Evolutionary conservation across 2,113 vertebrate genomes (phyloP).

Genomic region (Otis tarda): DNA sequence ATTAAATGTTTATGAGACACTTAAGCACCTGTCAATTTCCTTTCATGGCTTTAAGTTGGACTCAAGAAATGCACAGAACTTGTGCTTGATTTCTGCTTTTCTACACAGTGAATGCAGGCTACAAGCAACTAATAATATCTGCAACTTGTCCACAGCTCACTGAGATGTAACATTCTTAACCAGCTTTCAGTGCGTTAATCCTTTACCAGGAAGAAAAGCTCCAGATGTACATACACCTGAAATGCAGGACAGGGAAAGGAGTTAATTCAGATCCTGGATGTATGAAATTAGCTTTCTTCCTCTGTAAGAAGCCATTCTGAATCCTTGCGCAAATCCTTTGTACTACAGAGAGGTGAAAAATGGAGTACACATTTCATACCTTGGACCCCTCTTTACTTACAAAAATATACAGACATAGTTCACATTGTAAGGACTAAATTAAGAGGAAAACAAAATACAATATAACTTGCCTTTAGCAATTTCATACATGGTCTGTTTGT

Average conservation of each 20-base stretch:
- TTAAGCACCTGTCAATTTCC: neutral
- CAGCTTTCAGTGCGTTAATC: neutral
- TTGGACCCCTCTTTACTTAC: neutral
- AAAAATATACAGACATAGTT: neutral
- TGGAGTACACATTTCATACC: neutral
- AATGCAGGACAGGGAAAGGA: neutral
- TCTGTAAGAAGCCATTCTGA: neutral
- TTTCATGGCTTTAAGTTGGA: neutral
- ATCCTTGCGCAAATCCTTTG: neutral
- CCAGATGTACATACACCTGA: neutral
- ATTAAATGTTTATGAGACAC: neutral
- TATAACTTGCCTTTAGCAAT: conserved; percentile 70
- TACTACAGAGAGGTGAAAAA: neutral
- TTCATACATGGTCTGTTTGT: conserved; percentile 49
- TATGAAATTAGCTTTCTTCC: neutral
- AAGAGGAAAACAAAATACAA: neutral
- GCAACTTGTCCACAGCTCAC: neutral
- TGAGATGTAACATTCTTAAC: neutral
- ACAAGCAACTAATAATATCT: neutral
- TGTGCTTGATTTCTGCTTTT: neutral
- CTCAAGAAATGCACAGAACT: neutral
- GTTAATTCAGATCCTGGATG: neutral
- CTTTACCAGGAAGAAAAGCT: neutral
- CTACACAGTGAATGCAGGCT: neutral
- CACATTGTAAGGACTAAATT: neutral